phyloP scores from a whole-genome alignment of 1,140 invertebrate genomes.

The Batillaria attramentaria region DNA sequence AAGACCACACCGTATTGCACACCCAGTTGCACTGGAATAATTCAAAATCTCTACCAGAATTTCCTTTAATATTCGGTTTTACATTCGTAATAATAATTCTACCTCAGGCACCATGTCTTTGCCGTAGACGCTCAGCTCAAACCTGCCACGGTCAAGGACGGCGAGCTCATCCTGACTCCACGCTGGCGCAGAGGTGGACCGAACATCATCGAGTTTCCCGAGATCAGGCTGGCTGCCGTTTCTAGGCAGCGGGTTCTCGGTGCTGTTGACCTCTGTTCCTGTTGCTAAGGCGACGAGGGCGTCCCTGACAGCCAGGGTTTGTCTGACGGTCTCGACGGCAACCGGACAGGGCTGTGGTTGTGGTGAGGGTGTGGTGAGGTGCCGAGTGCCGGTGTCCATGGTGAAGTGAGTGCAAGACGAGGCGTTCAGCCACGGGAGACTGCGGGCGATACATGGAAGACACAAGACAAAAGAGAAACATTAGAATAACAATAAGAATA shows the following conservation, averaged over 20 bases:
- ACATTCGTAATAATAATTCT: not conserved
- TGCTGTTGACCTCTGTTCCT: not conserved
- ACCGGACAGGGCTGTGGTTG: not conserved
- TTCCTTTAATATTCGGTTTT: too few relatives aligned
- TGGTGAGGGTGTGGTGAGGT: not conserved
- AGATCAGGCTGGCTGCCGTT: not conserved
- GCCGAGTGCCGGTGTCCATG: not conserved
- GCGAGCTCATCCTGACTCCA: too few relatives aligned
- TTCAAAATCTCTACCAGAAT: too few relatives aligned
- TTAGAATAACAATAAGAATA: not conserved
- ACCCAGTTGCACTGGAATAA: too few relatives aligned
- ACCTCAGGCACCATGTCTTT: not conserved
- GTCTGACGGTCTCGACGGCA: not conserved
- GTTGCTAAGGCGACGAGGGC: not conserved
- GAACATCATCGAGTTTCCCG: not conserved
- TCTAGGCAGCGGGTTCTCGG: too few relatives aligned
- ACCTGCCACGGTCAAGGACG: not conserved
- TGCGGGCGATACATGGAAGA: too few relatives aligned
- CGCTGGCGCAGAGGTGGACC: not conserved
- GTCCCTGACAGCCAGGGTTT: not conserved
- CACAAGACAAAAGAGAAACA: too few relatives aligned
- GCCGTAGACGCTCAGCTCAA: not conserved
- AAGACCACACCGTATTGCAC: too few relatives aligned
- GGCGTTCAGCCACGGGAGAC: not conserved
- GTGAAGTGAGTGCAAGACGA: not conserved